These are phyloP conservation scores for Oreonectes daqikongensis DNA, from an alignment of 2,797 vertebrate species.

Conservation along the genomic window DNA sequence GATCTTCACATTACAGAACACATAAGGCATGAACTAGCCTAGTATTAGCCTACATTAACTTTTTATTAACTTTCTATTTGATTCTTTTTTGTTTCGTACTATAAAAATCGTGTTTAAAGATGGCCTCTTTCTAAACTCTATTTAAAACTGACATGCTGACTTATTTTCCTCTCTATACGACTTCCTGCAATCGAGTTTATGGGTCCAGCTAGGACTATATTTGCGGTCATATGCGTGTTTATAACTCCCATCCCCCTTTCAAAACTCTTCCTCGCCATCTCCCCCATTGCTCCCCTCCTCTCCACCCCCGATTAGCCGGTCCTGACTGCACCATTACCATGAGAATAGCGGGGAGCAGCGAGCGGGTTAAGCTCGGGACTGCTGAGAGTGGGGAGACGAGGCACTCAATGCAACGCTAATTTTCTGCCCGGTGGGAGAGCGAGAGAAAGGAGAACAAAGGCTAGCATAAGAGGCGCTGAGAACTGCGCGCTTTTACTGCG, in stretches of 20 bases:
- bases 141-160: too few relatives aligned
- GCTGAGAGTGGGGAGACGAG: slow-evolving; percentile 58
- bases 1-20: not conserved
- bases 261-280: slow-evolving; percentile 38
- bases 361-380: slow-evolving; percentile 61
- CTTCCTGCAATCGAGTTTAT: slow-evolving; percentile 24
- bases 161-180: not conserved
- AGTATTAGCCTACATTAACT: too few relatives aligned
- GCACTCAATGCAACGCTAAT: slow-evolving; percentile 65
- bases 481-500: slow-evolving; percentile 57
- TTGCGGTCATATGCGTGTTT: slow-evolving; percentile 40
- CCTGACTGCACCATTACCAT: slow-evolving; percentile 61
- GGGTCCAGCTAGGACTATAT: slow-evolving; percentile 28
- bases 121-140: not conserved
- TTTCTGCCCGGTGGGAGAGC: slow-evolving; percentile 62
- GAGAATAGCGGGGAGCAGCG: slow-evolving; percentile 59
- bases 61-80: too few relatives aligned
- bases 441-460: slow-evolving; percentile 63
- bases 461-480: slow-evolving; percentile 59
- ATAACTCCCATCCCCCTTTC: slow-evolving; percentile 43
- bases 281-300: slow-evolving; percentile 47
- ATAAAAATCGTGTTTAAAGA: not conserved
- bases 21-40: not conserved
- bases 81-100: not conserved
- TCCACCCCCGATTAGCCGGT: slow-evolving; percentile 58